Percentiles rank a stretch among this genome's conserved stretches.
These are phyloP conservation scores for Tipula confusa DNA, from an alignment of 2,888 invertebrate species.

Conservation along the genomic window DNA sequence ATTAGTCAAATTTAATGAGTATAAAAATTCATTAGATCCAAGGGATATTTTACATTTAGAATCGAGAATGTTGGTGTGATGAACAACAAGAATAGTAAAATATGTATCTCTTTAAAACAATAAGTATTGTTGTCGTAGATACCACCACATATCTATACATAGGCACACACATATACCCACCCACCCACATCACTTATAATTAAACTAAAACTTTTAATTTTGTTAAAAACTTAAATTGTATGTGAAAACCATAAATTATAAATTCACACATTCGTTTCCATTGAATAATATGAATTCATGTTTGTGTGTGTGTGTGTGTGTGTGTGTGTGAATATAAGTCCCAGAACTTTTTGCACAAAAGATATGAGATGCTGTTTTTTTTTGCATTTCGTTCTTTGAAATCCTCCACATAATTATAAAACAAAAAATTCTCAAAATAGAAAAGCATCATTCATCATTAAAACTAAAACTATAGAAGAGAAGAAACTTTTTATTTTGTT, in stretches of 20 bases:
- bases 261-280: neutral
- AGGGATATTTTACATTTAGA: neutral
- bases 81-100: no score
- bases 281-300: neutral
- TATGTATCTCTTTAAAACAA: no score
- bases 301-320: neutral
- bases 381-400: neutral
- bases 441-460: neutral
- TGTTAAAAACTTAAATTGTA: neutral
- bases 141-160: no score
- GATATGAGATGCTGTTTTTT: neutral
- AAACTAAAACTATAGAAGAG: neutral
- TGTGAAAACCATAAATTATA: slow-evolving; percentile 12
- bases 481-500: neutral
- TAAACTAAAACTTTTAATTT: neutral
- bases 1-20: neutral
- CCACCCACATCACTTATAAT: neutral
- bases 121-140: no score
- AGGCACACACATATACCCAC: no score
- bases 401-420: neutral
- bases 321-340: neutral
- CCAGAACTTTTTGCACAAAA: neutral
- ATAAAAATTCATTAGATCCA: neutral
- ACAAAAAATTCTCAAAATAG: neutral
- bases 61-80: neutral